phyloP scores from a whole-genome alignment of 2,797 vertebrate species.

The Pangasius sanitwongsei region DNA sequence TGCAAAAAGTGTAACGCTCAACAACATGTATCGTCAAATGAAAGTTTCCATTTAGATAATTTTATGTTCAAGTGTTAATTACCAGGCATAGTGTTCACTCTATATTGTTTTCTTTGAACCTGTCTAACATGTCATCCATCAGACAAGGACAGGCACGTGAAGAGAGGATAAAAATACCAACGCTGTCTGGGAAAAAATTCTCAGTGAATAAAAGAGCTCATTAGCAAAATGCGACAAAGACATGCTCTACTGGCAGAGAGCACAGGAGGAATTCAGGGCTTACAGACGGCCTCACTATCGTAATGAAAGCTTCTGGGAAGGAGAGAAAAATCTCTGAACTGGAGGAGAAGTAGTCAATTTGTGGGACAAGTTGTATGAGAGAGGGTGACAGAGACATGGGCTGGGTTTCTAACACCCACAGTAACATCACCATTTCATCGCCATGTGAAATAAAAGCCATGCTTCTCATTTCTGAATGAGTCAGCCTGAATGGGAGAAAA shows the following conservation, averaged over 20 bases:
- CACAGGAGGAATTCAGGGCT: conserved; percentile 19
- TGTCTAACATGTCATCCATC: not conserved
- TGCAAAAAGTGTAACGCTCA: not conserved
- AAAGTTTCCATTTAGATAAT: not conserved
- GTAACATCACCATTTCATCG: not conserved
- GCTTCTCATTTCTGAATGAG: not conserved
- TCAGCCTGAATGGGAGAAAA: not conserved
- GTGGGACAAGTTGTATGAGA: conserved; percentile 14
- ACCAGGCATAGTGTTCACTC: conserved; percentile 16
- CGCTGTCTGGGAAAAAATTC: not conserved
- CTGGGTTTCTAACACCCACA: not conserved
- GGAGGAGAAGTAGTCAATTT: not conserved
- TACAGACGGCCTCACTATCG: not conserved
- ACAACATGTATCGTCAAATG: too few relatives aligned
- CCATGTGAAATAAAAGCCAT: not conserved
- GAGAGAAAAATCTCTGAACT: not conserved
- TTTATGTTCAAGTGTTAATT: not conserved
- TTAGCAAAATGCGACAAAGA: conserved; percentile 40
- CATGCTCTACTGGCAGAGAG: conserved; percentile 8
- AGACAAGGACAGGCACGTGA: conserved; percentile 22
- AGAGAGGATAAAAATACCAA: conserved; percentile 7
- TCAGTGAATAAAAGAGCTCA: conserved; percentile 11
- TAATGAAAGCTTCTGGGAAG: conserved; percentile 33
- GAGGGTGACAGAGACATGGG: not conserved
- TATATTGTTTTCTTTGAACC: not conserved